Base-by-base conservation (phyloP, 2,888 invertebrate genomes). In the Lepidochitona cinerea region DNA sequence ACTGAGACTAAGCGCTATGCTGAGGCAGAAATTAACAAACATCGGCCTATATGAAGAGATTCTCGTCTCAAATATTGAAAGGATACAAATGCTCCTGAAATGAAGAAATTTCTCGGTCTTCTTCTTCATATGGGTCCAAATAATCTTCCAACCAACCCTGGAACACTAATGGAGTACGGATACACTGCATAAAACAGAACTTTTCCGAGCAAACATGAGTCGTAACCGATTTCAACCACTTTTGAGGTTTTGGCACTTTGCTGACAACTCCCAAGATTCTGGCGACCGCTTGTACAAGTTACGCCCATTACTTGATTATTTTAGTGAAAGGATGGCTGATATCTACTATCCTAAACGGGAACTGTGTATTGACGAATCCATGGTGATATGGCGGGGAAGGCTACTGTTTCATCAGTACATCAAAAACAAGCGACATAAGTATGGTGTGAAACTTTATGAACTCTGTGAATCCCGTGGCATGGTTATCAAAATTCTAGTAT, bases 341-440 rank as follows among this genome's bases (percentile, higher is more conserved):
- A 54, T 69, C 14, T 75, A 69, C 54, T 72, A 72, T 49, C 72
- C 72, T 3, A 52, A 14, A 37, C 37, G 36, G 37, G 68, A 72
- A 12, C n/a, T 75, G 26, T 64, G 37, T 29, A 69, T 70, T 65
- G 75, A 72, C 52, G 72, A 75, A 54, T 75, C 72, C 36, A 75
- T 73, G 75, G 75, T 75, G 2, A 53, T 75, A 14, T 75, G 75
- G 72, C 65, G 72, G 12, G 72, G 72, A 3, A 1, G 71, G 18
- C 49, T 72, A 18, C 23, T 75, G 36, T 75, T 72, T 35, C 52
- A 70, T 4, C 73, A 73, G 32, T 74, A 71, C 36, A 72, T 72
- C 0, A 67, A 72, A 23, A 72, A 72, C 59, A 74, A 67, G 49
- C 32, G 33, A 29, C 73, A 73, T 26, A 71, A 75, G 49, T 75